Evolutionary conservation across 2,888 invertebrate genomes (phyloP).

Genomic region (Bombylius major): DNA sequence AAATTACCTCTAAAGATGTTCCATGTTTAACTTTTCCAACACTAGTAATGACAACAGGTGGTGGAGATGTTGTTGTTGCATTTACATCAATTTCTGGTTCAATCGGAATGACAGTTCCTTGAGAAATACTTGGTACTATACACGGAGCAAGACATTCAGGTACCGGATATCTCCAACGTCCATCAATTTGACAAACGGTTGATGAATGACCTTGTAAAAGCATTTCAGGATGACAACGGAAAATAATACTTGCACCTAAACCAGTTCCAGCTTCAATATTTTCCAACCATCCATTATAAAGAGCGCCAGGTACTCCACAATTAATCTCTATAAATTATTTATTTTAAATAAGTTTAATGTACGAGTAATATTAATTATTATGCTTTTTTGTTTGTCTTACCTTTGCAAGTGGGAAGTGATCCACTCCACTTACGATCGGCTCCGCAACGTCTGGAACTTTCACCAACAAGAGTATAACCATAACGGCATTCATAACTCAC

Average conservation of each 20-base stretch:
- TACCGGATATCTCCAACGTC: conserved; percentile 85
- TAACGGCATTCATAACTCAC: conserved; percentile 93
- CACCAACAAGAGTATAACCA: conserved; percentile 83
- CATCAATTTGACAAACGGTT: conserved; percentile 86
- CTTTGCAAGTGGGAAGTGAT: conserved; percentile 81
- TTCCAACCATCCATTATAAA: conserved; percentile 94
- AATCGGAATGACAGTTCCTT: conserved; percentile 58
- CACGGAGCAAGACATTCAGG: conserved; percentile 92
- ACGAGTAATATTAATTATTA: neutral
- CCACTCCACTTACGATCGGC: conserved; percentile 94
- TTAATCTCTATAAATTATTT: conserved; percentile 66
- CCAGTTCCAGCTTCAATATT: conserved; percentile 82
- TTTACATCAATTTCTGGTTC: conserved; percentile 32
- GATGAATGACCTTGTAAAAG: conserved; percentile 77
- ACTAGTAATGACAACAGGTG: conserved; percentile 33
- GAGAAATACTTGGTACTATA: conserved; percentile 76
- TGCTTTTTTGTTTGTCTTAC: conserved; percentile 36
- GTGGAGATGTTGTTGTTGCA: conserved; percentile 25
- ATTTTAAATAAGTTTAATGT: neutral
- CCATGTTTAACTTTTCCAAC: conserved; percentile 53
- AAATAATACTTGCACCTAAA: conserved; percentile 82
- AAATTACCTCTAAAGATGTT: conserved; percentile 59
- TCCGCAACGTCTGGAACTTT: conserved; percentile 80
- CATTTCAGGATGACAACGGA: conserved; percentile 87
- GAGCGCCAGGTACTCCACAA: conserved; percentile 84